Evolutionary conservation across 2,888 invertebrate species (phyloP).

Genomic region (Diaphora mendica): DNA sequence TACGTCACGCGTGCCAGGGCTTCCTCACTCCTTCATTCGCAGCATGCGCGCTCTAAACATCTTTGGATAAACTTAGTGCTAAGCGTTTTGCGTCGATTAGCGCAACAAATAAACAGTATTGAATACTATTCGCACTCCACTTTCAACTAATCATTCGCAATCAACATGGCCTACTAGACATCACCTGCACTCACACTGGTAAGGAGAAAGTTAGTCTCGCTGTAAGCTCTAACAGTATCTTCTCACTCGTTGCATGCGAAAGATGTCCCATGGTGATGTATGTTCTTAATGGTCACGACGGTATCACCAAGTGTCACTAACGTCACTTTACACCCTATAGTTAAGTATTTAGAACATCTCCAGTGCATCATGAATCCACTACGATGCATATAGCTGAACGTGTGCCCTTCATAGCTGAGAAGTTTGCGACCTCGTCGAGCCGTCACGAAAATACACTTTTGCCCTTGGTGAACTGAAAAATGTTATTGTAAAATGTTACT

Average conservation of each 20-base stretch:
- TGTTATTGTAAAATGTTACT: background rate
- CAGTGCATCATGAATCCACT: background rate
- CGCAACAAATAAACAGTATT: background rate
- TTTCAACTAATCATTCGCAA: background rate
- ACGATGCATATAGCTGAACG: constrained; percentile 22
- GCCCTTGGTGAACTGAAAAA: background rate
- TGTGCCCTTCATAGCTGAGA: constrained; percentile 22
- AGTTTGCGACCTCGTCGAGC: constrained; percentile 16
- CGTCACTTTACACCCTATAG: constrained; percentile 5
- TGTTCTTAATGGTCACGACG: constrained; percentile 5
- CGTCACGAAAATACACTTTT: background rate
- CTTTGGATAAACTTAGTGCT: background rate
- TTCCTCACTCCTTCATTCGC: background rate
- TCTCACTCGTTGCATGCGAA: background rate
- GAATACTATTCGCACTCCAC: background rate
- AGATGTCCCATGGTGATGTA: constrained; percentile 4
- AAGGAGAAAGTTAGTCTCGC: background rate
- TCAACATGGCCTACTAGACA: no score
- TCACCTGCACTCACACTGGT: background rate
- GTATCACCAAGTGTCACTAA: background rate
- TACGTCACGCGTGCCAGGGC: background rate
- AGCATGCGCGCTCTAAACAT: background rate
- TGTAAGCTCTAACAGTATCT: background rate
- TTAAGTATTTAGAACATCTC: constrained; percentile 20
- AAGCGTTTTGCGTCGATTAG: background rate